A percentile compares a stretch with the other conserved stretches of the same genome.
Evolutionary conservation across 1,140 invertebrate genomes (phyloP).

Genomic region (Scylla paramamosain): DNA sequence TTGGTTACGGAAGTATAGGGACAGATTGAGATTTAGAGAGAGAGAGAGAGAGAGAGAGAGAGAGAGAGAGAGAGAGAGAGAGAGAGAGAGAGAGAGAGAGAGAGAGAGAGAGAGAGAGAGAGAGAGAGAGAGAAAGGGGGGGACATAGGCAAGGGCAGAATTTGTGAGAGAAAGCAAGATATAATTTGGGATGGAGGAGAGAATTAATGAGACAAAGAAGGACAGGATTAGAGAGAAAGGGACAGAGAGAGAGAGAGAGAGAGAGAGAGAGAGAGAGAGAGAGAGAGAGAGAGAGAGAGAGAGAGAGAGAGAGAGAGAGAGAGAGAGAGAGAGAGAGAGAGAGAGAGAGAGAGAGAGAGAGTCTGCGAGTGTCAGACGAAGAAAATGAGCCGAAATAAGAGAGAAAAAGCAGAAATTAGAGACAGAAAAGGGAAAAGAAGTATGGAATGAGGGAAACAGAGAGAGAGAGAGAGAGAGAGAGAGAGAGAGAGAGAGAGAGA

Average conservation of each 20-base stretch:
- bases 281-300: slow-evolving; percentile 60
- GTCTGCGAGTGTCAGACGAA: not conserved
- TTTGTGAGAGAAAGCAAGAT: too few species aligned
- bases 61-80: too few species aligned
- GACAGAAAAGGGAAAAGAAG: not conserved
- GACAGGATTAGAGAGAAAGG: too few species aligned
- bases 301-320: slow-evolving; percentile 38
- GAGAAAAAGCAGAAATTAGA: not conserved
- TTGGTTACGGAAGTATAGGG: too few species aligned
- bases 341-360: slow-evolving; percentile 46
- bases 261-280: slow-evolving; percentile 32
- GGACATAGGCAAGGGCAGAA: too few species aligned
- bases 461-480: slow-evolving; percentile 4
- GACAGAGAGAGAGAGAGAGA: not conserved
- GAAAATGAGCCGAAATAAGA: not conserved
- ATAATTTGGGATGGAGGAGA: too few species aligned
- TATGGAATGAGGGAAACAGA: not conserved
- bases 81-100: too few species aligned
- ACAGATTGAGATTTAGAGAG: too few species aligned
- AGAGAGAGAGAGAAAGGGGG: too few species aligned
- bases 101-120: too few species aligned
- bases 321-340: slow-evolving; percentile 37
- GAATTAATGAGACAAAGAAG: too few species aligned
- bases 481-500: slow-evolving; percentile 10
- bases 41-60: too few species aligned